Percentiles rank a stretch among this genome's conserved stretches.
These are phyloP conservation scores for Phataginus tricuspis DNA, from an alignment of 2,797 vertebrate genomes.

Conservation along the genomic window DNA sequence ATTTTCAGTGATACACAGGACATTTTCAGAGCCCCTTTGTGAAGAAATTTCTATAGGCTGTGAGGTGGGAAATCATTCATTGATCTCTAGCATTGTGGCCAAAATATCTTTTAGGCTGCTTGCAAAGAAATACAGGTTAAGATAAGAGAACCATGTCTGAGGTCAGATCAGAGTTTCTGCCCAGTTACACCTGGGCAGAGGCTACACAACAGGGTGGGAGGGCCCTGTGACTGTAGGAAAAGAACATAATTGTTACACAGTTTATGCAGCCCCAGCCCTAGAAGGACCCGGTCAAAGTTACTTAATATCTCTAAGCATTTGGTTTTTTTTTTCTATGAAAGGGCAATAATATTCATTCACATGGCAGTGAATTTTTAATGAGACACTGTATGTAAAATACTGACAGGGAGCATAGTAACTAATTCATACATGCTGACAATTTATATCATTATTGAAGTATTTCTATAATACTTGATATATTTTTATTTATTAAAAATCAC, in stretches of 20 bases:
- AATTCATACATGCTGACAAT: neutral
- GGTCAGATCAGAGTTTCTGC: neutral
- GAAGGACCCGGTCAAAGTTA: neutral
- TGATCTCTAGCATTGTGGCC: neutral
- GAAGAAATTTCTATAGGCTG: neutral
- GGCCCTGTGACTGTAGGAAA: no score
- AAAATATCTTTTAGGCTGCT: neutral
- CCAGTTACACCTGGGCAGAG: no score
- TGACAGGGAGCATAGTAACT: neutral
- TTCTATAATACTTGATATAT: neutral
- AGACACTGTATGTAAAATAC: neutral
- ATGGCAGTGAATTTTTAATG: neutral
- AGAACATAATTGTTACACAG: no score
- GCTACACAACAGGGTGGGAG: no score
- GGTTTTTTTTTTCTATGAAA: neutral
- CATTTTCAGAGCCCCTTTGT: neutral
- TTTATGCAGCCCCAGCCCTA: neutral
- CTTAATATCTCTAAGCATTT: neutral
- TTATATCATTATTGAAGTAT: neutral
- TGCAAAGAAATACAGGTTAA: neutral
- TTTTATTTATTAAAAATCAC: constrained; percentile 19
- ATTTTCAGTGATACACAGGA: neutral
- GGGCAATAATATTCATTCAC: neutral
- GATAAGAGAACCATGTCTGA: neutral
- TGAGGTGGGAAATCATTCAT: neutral